These are phyloP conservation scores for Prunella strophiata DNA, from an alignment of 2,797 vertebrate species.

Conservation along the genomic window DNA sequence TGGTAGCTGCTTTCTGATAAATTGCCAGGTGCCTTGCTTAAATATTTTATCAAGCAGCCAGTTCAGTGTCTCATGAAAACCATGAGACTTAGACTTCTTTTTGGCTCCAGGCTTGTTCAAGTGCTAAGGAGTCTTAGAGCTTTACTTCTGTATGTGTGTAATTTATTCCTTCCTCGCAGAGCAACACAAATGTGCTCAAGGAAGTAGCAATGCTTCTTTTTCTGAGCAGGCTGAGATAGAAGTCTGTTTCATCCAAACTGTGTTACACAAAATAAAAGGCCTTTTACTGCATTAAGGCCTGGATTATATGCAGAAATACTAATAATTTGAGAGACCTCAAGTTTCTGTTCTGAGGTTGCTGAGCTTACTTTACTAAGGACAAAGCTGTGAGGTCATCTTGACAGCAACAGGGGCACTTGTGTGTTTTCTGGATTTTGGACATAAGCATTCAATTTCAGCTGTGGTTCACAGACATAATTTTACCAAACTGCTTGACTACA, in stretches of 20 bases:
- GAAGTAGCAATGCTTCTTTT: background rate
- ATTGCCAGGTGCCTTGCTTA: background rate
- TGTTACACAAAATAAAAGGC: background rate
- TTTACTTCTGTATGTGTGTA: background rate
- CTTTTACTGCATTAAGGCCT: background rate
- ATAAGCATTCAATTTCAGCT: background rate
- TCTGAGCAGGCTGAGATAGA: background rate
- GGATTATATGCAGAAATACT: background rate
- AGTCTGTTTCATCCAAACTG: background rate
- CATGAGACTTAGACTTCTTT: background rate
- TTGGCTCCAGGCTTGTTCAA: background rate
- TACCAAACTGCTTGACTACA: constrained; percentile 10
- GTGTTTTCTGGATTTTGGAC: constrained; percentile 20
- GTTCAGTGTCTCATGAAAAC: background rate
- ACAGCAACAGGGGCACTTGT: background rate
- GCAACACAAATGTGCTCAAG: background rate
- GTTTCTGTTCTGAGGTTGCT: background rate
- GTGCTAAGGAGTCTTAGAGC: constrained; percentile 17
- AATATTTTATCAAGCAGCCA: background rate
- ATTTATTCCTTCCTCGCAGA: background rate
- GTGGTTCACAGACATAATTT: constrained; percentile 37
- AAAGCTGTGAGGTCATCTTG: background rate
- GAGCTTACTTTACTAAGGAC: background rate
- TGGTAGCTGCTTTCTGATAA: background rate
- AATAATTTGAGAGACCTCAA: background rate